Conservation (phyloP, 1,140 invertebrate species). For the Mactra quadrangularis region DNA sequence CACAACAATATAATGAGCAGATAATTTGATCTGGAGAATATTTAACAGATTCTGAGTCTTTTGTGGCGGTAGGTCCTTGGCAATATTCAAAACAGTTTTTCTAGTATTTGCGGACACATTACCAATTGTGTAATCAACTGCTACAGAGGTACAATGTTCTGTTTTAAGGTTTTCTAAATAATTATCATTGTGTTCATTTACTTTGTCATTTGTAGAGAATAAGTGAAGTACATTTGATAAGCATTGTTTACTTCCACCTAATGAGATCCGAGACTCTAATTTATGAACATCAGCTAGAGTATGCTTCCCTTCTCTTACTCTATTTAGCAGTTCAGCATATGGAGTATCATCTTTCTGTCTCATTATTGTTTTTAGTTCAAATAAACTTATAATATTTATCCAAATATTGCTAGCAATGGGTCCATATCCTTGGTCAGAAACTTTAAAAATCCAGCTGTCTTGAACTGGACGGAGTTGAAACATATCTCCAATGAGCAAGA, state of each 20-base stretch:
- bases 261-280: background rate
- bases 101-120: slow-evolving; percentile 5
- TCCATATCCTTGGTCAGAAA: background rate
- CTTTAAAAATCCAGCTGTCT: background rate
- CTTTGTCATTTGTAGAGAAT: slow-evolving; percentile 49
- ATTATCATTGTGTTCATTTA: slow-evolving; percentile 44
- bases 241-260: slow-evolving; percentile 24
- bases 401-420: slow-evolving; percentile 12
- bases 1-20: slow-evolving; percentile 45
- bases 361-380: slow-evolving; percentile 38
- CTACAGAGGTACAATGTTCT: slow-evolving; percentile 2
- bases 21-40: slow-evolving; percentile 29
- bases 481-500: slow-evolving; percentile 16
- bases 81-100: slow-evolving; percentile 30
- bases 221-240: slow-evolving; percentile 27
- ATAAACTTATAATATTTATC: slow-evolving; percentile 6
- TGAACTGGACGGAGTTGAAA: slow-evolving; percentile 24
- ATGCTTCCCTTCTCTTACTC: slow-evolving; percentile 34
- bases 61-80: slow-evolving; percentile 42
- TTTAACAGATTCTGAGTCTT: slow-evolving; percentile 55
- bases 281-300: slow-evolving; percentile 18
- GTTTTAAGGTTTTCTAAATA: background rate
- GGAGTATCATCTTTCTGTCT: slow-evolving; percentile 59
- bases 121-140: slow-evolving; percentile 35
- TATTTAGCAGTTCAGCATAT: slow-evolving; percentile 25